Evolutionary conservation across 2,797 vertebrate species (phyloP).

Genomic region (Loriculus beryllinus): DNA sequence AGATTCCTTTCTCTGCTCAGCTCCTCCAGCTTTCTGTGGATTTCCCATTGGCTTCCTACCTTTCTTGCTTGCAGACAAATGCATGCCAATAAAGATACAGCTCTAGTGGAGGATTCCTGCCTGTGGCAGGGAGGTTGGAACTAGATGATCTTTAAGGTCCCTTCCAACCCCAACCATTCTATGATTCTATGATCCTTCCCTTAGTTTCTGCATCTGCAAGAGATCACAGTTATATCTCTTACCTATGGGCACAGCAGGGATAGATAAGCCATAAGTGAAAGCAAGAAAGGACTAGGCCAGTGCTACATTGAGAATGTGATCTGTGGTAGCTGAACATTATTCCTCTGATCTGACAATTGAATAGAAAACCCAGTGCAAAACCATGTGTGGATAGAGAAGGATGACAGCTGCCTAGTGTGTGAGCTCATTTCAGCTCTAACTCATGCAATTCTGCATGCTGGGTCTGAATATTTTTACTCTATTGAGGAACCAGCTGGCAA

Average conservation of each 20-base stretch:
- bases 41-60: background rate
- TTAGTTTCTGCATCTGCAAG: background rate
- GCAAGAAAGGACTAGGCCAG: background rate
- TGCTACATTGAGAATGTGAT: background rate
- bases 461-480: background rate
- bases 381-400: background rate
- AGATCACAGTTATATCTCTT: background rate
- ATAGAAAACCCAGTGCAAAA: background rate
- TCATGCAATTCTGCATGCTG: background rate
- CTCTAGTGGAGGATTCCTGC: background rate
- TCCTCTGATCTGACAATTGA: rapidly evolving
- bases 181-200: background rate
- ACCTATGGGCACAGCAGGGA: background rate
- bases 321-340: background rate
- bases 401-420: background rate
- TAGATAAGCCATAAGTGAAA: background rate
- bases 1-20: background rate
- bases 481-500: background rate
- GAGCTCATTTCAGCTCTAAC: background rate
- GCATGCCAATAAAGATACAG: background rate
- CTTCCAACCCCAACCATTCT: background rate
- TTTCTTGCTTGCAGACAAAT: background rate
- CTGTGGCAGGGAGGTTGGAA: background rate
- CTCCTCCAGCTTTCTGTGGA: background rate
- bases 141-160: background rate